Percentiles rank a stretch among this genome's conserved stretches.
These are phyloP conservation scores for Ephydatia muelleri DNA, from an alignment of 37 sponge, comb jelly and placozoan genomes.

Conservation along the genomic window DNA sequence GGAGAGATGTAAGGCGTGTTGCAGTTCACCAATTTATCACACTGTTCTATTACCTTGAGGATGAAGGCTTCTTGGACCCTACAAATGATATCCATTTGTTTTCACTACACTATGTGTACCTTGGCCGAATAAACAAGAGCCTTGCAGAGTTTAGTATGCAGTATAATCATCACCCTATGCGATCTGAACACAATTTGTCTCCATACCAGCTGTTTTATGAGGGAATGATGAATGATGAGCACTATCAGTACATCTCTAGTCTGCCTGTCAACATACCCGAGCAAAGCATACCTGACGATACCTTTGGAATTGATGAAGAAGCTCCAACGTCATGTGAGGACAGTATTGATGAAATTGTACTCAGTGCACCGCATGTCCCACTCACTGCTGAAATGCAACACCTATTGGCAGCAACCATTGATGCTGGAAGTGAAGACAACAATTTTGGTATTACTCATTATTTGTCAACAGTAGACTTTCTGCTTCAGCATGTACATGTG, in stretches of 20 bases:
- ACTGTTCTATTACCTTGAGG: slow-evolving; percentile 59
- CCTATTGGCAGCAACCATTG: too few species aligned
- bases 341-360: not conserved
- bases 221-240: not conserved
- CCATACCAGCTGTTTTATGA: slow-evolving; percentile 30
- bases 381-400: too few species aligned
- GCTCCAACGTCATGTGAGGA: not conserved
- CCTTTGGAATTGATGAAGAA: not conserved
- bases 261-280: not conserved
- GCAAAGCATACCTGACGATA: too few species aligned
- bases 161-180: slow-evolving; percentile 53
- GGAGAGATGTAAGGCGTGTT: slow-evolving; percentile 53
- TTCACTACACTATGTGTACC: slow-evolving; percentile 48
- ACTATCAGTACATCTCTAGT: not conserved
- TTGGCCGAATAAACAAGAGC: slow-evolving; percentile 38
- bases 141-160: slow-evolving; percentile 26
- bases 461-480: too few species aligned
- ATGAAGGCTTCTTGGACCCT: slow-evolving; percentile 31
- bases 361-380: too few species aligned
- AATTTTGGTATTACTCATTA: too few species aligned
- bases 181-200: slow-evolving; percentile 40
- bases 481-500: too few species aligned
- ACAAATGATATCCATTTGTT: slow-evolving; percentile 32
- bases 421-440: too few species aligned
- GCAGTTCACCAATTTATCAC: slow-evolving; percentile 40